Percentiles rank a stretch among this genome's conserved stretches.
Evolutionary conservation across 1,140 invertebrate species (phyloP).

Genomic region (Cotesia glomerata): DNA sequence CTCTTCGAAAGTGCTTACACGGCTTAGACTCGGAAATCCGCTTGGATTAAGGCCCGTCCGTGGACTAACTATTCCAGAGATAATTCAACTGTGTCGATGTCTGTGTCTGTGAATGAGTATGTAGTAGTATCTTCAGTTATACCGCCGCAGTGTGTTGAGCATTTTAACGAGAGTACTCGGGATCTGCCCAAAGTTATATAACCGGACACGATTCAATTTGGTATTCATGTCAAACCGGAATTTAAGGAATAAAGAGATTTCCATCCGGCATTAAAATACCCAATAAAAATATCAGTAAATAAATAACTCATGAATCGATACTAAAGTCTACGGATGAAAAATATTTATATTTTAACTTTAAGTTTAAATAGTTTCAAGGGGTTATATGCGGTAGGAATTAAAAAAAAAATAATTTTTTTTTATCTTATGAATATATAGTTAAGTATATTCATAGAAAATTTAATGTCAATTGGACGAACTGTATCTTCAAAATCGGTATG

Average conservation of each 20-base stretch:
- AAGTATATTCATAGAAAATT: too few species aligned
- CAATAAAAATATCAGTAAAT: too few species aligned
- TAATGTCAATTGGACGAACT: too few species aligned
- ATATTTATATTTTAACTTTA: too few species aligned
- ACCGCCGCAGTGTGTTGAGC: neutral
- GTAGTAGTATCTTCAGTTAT: too few species aligned
- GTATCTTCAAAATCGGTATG: too few species aligned
- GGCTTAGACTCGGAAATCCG: constrained; percentile 37
- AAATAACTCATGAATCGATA: neutral
- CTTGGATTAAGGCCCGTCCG: constrained; percentile 29
- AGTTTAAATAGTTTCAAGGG: too few species aligned
- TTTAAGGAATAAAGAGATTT: neutral
- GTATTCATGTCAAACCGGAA: neutral
- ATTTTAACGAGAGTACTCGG: constrained; percentile 8
- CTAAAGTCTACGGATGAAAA: too few species aligned
- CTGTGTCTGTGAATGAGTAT: neutral
- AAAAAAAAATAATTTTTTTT: too few species aligned
- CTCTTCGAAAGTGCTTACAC: constrained; percentile 37
- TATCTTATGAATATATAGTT: too few species aligned
- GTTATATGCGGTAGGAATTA: too few species aligned
- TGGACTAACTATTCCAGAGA: constrained; percentile 28
- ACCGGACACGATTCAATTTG: constrained; percentile 28
- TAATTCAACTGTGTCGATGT: constrained; percentile 26
- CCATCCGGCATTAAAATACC: neutral
- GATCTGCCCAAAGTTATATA: neutral